A percentile compares a stretch with the other conserved stretches of the same genome.
phyloP scores from a whole-genome alignment of 2,888 invertebrate genomes.

The Homarus gammarus region DNA sequence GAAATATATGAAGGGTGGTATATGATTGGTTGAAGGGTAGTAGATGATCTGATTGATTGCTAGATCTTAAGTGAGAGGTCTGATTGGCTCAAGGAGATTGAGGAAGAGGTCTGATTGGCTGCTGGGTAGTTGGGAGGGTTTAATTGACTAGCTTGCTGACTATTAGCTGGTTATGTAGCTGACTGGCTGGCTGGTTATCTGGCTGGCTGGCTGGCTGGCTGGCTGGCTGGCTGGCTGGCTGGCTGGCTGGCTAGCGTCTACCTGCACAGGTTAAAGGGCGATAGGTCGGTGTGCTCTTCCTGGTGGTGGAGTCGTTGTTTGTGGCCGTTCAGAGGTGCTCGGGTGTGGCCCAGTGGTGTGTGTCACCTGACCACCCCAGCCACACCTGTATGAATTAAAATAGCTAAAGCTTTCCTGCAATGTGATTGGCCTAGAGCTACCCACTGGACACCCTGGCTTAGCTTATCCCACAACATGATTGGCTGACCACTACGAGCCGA shows the following conservation, averaged over 20 bases:
- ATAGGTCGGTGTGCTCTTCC: conserved; percentile 30
- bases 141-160: neutral
- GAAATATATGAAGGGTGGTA: no score
- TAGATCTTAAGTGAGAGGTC: no score
- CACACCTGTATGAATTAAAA: no score
- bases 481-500: no score
- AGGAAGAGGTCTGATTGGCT: neutral
- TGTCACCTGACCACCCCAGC: no score
- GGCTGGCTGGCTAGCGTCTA: conserved; percentile 32
- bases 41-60: no score
- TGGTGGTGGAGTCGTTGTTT: conserved; percentile 7
- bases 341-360: neutral
- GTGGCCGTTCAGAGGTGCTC: neutral
- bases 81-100: no score
- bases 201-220: conserved; percentile 17
- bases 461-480: no score
- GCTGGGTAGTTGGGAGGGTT: neutral
- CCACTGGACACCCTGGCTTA: no score
- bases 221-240: conserved; percentile 3
- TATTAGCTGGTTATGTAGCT: conserved; percentile 8
- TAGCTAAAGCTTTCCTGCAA: no score
- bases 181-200: conserved; percentile 3
- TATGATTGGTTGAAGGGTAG: no score
- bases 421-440: no score
- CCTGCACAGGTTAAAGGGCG: conserved; percentile 45